phyloP scores from a whole-genome alignment of 2,113 vertebrate species.

The Pluvialis apricaria region DNA sequence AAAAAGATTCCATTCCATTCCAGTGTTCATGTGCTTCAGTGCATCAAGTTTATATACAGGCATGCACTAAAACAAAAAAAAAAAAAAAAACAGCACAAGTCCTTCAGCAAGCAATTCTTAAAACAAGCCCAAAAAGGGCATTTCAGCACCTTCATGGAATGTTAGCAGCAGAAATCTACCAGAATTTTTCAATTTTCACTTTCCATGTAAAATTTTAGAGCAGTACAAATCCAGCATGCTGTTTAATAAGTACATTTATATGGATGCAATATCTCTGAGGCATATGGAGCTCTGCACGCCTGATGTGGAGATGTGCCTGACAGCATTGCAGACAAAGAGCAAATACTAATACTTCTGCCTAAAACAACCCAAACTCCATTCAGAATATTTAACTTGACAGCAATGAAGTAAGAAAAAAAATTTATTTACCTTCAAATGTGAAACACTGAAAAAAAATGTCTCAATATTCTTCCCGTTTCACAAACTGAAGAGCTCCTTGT shows the following conservation, averaged over 20 bases:
- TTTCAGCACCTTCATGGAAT: background rate
- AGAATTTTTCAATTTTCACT: background rate
- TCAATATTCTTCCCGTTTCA: background rate
- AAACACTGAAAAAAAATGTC: background rate
- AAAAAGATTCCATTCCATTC: background rate
- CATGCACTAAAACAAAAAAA: too few species aligned
- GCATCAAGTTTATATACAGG: background rate
- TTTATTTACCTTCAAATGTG: background rate
- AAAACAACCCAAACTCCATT: background rate
- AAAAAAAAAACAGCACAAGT: background rate
- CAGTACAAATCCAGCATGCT: background rate
- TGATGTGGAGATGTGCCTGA: rapidly evolving
- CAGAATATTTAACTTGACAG: background rate
- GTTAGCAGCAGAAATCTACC: background rate
- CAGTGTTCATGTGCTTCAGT: background rate
- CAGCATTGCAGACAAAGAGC: background rate
- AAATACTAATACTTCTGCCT: background rate
- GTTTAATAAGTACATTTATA: rapidly evolving
- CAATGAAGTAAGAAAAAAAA: background rate
- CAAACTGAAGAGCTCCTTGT: background rate
- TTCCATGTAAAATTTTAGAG: background rate
- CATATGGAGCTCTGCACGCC: background rate
- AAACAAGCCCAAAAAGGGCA: background rate
- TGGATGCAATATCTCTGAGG: background rate
- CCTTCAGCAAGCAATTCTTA: background rate